phyloP scores from a whole-genome alignment of 2,888 invertebrate species.

The Minunthozetes semirufus region DNA sequence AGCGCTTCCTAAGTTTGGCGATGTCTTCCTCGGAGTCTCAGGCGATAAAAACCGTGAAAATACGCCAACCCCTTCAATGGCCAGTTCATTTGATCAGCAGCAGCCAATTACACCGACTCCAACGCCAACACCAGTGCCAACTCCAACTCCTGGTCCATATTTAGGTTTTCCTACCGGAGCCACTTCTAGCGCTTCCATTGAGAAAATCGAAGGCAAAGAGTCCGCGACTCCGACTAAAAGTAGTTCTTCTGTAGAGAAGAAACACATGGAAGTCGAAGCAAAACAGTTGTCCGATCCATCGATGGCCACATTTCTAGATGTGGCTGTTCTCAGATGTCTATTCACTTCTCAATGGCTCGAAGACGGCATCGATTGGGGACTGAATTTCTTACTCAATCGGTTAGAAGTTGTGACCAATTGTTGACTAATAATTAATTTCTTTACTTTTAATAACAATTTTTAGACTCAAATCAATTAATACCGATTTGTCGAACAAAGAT shows the following conservation, averaged over 20 bases:
- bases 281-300: slow-evolving; percentile 36
- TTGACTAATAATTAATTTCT: background rate
- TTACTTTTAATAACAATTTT: background rate
- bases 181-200: slow-evolving; percentile 8
- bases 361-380: slow-evolving; percentile 94
- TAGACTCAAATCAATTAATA: slow-evolving; percentile 36
- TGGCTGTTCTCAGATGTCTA: slow-evolving; percentile 87
- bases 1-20: slow-evolving; percentile 54
- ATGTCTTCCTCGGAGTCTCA: slow-evolving; percentile 63
- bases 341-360: slow-evolving; percentile 97
- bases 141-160: background rate
- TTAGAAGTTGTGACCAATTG: slow-evolving; percentile 46
- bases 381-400: slow-evolving; percentile 84
- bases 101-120: slow-evolving; percentile 45
- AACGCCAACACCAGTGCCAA: slow-evolving; percentile 42
- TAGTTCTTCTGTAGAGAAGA: slow-evolving; percentile 5
- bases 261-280: slow-evolving; percentile 15
- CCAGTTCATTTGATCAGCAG: background rate
- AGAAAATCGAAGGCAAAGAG: slow-evolving; percentile 15
- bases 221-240: slow-evolving; percentile 20
- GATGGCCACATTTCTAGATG: slow-evolving; percentile 90
- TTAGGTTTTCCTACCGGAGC: background rate
- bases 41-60: slow-evolving; percentile 48
- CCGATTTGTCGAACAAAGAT: slow-evolving; percentile 17
- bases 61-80: slow-evolving; percentile 10